Percentiles rank a stretch among this genome's conserved stretches.
phyloP scores from a whole-genome alignment of 2,888 invertebrate species.

The Caenorhabditis drosophilae region DNA sequence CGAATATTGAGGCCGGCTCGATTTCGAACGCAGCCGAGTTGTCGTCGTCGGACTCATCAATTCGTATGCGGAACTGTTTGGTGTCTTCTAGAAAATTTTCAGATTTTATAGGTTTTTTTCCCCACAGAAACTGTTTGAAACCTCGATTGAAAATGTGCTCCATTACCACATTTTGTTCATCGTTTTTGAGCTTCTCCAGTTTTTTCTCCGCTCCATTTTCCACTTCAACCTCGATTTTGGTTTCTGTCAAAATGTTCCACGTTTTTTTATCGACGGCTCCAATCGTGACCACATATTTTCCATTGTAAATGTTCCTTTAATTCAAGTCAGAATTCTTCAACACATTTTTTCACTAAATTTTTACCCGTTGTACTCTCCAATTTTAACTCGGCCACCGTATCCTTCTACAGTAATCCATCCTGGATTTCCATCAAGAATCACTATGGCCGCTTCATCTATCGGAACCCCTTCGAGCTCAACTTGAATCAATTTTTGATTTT shows the following conservation, averaged over 20 bases:
- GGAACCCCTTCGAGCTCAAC: conserved; percentile 57
- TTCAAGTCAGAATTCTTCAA: too few relatives aligned
- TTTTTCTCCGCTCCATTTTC: conserved; percentile 22
- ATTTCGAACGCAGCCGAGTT: too few relatives aligned
- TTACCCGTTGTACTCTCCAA: conserved; percentile 41
- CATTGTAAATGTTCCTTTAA: conserved; percentile 24
- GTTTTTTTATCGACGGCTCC: conserved; percentile 54
- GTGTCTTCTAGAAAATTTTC: neutral
- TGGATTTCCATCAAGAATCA: conserved; percentile 57
- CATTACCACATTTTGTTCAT: conserved; percentile 8
- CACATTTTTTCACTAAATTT: too few relatives aligned
- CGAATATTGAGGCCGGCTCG: conserved; percentile 29
- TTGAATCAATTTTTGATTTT: conserved; percentile 41
- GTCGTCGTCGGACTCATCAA: conserved; percentile 5
- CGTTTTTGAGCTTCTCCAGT: conserved; percentile 3
- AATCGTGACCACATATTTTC: conserved; percentile 31
- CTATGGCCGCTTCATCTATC: conserved; percentile 53
- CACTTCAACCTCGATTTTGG: conserved; percentile 30
- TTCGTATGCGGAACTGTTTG: neutral
- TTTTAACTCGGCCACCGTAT: conserved; percentile 60
- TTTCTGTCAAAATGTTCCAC: conserved; percentile 48
- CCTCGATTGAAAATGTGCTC: conserved; percentile 41
- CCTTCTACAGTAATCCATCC: conserved; percentile 62
- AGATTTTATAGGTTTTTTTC: too few relatives aligned
- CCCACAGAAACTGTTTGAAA: too few relatives aligned